phyloP scores from a whole-genome alignment of 2,888 invertebrate species.

The Archaeoteleia sp. region DNA sequence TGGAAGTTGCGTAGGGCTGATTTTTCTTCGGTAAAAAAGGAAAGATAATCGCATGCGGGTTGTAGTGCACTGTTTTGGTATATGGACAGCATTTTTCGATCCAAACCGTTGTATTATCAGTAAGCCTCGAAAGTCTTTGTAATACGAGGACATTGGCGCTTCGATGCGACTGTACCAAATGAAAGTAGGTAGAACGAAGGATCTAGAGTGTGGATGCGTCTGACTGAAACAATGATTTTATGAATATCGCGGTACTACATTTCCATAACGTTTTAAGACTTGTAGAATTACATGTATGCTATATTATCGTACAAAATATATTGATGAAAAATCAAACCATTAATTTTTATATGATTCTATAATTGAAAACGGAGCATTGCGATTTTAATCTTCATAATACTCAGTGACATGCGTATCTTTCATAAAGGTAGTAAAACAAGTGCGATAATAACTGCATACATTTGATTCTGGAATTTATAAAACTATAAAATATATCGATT shows the following conservation, averaged over 20 bases:
- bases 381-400: too few relatives aligned
- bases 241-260: constrained; percentile 46
- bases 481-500: too few relatives aligned
- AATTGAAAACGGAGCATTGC: too few relatives aligned
- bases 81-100: constrained; percentile 26
- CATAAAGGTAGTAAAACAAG: too few relatives aligned
- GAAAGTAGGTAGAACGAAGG: constrained; percentile 51
- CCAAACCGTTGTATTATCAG: constrained; percentile 45
- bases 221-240: constrained; percentile 25
- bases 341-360: too few relatives aligned
- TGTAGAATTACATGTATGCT: constrained; percentile 23
- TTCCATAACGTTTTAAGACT: constrained; percentile 32
- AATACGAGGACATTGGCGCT: constrained; percentile 52
- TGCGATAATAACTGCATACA: too few relatives aligned
- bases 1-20: constrained; percentile 1
- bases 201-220: constrained; percentile 44
- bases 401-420: too few relatives aligned
- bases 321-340: too few relatives aligned
- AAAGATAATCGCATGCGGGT: constrained; percentile 50
- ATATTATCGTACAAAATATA: too few relatives aligned
- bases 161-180: constrained; percentile 55
- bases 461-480: too few relatives aligned
- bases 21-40: constrained; percentile 11
- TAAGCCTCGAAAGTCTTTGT: constrained; percentile 51
- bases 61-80: constrained; percentile 43